phyloP scores from a whole-genome alignment of 2,797 vertebrate genomes.

The Hylomyscus alleni region DNA sequence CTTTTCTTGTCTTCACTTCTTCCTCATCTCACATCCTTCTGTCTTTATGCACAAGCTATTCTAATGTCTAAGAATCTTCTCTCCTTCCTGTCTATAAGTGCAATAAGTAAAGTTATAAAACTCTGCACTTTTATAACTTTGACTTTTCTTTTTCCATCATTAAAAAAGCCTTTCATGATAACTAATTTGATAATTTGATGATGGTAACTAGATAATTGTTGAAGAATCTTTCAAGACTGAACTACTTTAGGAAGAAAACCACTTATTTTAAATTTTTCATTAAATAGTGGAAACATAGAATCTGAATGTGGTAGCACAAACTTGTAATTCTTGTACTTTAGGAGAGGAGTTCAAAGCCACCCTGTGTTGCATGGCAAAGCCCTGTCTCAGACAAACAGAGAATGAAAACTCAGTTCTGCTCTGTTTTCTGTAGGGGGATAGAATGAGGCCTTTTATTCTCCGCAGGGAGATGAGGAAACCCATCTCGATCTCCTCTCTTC shows the following conservation, averaged over 20 bases:
- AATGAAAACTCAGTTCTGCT: neutral
- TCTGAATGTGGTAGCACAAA: neutral
- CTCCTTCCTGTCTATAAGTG: neutral
- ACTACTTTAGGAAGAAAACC: constrained; percentile 14
- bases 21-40: neutral
- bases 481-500: neutral
- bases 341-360: neutral
- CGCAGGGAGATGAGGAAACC: neutral
- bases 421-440: neutral
- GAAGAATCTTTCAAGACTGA: constrained; percentile 51
- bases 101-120: neutral
- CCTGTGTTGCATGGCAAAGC: neutral
- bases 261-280: constrained; percentile 64
- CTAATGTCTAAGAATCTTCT: neutral
- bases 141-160: constrained; percentile 30
- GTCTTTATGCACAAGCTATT: neutral
- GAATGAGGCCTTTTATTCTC: neutral
- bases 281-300: constrained; percentile 1
- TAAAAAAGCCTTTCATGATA: neutral
- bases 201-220: constrained; percentile 48
- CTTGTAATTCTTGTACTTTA: neutral
- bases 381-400: neutral
- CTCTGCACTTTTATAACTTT: neutral
- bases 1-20: neutral
- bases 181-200: constrained; percentile 29